phyloP scores from a whole-genome alignment of 2,113 vertebrate genomes.

The Danio rerio region DNA sequence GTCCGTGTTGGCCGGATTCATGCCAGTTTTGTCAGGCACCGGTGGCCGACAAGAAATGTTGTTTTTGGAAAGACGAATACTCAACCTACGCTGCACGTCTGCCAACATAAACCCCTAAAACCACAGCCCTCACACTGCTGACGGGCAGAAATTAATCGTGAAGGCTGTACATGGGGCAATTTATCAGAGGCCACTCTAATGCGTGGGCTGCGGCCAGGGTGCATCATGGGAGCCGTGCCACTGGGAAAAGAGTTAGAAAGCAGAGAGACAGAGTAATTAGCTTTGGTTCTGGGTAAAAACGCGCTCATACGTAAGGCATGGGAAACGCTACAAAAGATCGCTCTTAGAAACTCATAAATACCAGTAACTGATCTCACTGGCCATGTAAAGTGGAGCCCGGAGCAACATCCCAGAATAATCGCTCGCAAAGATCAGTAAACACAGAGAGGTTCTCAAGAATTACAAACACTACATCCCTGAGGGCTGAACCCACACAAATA shows the following conservation, averaged over 20 bases:
- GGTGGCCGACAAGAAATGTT: conserved; percentile 58
- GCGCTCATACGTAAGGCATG: background rate
- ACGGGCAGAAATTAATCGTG: conserved; percentile 62
- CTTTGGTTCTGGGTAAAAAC: conserved; percentile 22
- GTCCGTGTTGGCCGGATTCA: conserved; percentile 38
- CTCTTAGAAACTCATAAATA: conserved; percentile 10
- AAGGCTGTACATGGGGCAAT: conserved; percentile 58
- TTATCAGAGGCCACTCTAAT: conserved; percentile 60
- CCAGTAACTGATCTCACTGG: conserved; percentile 29
- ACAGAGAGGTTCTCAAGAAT: conserved; percentile 32
- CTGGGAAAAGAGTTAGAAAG: conserved; percentile 37
- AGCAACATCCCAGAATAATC: conserved; percentile 51
- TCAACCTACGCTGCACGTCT: conserved; percentile 16
- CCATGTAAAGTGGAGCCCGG: conserved; percentile 38
- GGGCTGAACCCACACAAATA: conserved; percentile 16
- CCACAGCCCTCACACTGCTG: conserved; percentile 61
- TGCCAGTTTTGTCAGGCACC: conserved; percentile 57
- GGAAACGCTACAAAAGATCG: background rate
- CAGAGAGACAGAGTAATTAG: conserved; percentile 24
- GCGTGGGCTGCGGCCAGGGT: conserved; percentile 50
- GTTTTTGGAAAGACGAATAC: conserved; percentile 56
- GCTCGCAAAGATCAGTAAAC: conserved; percentile 38
- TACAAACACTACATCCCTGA: conserved; percentile 13
- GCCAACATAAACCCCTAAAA: conserved; percentile 62
- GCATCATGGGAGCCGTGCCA: conserved; percentile 44